These are phyloP conservation scores for Syngnathus scovelli DNA, from an alignment of 2,113 vertebrate genomes.

Conservation along the genomic window DNA sequence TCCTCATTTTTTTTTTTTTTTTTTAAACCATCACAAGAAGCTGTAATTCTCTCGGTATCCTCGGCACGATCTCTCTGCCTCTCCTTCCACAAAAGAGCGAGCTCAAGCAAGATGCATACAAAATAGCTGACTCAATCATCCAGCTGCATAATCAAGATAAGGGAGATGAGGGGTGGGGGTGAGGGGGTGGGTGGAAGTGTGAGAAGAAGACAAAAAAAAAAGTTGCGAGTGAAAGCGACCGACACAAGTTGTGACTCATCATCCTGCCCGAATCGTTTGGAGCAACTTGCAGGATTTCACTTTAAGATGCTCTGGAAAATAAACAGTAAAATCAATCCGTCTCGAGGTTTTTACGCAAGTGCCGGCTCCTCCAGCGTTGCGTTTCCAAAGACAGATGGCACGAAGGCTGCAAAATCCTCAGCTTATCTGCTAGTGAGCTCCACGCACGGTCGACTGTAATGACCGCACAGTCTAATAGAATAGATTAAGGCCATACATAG, in stretches of 20 bases:
- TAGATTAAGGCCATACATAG: constrained; percentile 6
- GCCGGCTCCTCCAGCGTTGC: neutral
- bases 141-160: constrained; percentile 83
- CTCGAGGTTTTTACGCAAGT: neutral
- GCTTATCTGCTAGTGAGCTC: constrained; percentile 47
- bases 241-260: constrained; percentile 1
- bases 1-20: constrained; percentile 36
- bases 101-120: constrained; percentile 78
- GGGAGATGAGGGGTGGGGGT: constrained; percentile 52
- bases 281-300: neutral
- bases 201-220: constrained; percentile 19
- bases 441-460: constrained; percentile 37
- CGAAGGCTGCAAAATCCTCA: constrained; percentile 51
- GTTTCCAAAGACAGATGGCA: constrained; percentile 58
- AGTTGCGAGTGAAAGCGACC: neutral
- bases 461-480: constrained; percentile 21
- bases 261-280: neutral
- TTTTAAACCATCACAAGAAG: constrained; percentile 56
- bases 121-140: constrained; percentile 87
- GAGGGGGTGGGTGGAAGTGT: constrained; percentile 35
- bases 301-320: neutral
- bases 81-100: constrained; percentile 70
- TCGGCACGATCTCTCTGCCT: constrained; percentile 68
- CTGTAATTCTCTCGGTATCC: constrained; percentile 71
- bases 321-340: constrained; percentile 13